Base-by-base conservation (phyloP, 2,888 invertebrate species). In the Tachina lurida region DNA sequence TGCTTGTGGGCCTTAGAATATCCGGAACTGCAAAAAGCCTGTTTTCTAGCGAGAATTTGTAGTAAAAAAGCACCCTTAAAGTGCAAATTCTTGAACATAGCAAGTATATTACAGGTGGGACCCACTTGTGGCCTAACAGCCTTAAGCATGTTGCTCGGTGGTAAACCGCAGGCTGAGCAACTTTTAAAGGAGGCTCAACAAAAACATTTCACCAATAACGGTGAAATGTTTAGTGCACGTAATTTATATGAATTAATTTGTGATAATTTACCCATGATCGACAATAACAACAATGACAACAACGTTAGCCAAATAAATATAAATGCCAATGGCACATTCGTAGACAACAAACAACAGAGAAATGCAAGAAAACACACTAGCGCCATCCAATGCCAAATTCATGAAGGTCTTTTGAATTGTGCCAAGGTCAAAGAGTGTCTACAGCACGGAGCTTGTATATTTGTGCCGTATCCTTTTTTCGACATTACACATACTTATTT, bases 101-200 rank as follows among this genome's bases (percentile, higher is more conserved):
- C 84, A 39, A 89, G 91, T 12, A 88, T 92, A 17, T 79, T 92
- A 0, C 93, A 93, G 88, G 87, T 90, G n/a, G 93, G 96, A 0
- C 96, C 96, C 5, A 97, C 97, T 88, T 98, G 98, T 93, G 98
- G 98, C 10, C 92, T 98, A 80, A 96, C 97, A n/a, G 97, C 97
- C 3, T 92, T 98, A 45, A 96, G 96, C 54, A 97, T 98, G 96
- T 94, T 96, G 67, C 93, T 95, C 0, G 94, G 95, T 85, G 94
- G 94, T 67, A 93, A 93, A 78, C 93, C 94, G 8, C 92, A 94
- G n/a, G 93, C 94, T 10, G 93, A 93, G 41, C 93, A 95, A 80
- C 94, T 95, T 17, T 93, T 97, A 2, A 93, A 94, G 83, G 93
- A 94, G 87, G 96, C 97, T 1, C 94, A 94, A 91, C 90, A 93